Percentiles rank a stretch among this genome's conserved stretches.
phyloP scores from a whole-genome alignment of 2,113 vertebrate species.

The Eublepharis macularius region DNA sequence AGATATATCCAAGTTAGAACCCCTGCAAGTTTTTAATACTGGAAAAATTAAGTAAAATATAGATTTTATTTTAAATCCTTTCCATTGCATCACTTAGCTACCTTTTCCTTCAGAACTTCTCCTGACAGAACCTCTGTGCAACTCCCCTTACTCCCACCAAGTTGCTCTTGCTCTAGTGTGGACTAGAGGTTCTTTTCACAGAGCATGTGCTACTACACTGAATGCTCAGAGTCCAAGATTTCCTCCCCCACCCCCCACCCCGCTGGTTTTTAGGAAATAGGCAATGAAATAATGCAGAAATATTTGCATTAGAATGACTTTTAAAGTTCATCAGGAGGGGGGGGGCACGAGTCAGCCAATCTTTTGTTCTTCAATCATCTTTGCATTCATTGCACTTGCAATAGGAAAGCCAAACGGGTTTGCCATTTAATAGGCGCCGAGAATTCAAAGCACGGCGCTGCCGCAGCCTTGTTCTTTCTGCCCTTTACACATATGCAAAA shows the following conservation, averaged over 20 bases:
- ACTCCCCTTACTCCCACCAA: neutral
- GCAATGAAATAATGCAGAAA: neutral
- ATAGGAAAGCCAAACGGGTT: conserved; percentile 2
- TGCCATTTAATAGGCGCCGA: neutral
- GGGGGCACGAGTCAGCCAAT: neutral
- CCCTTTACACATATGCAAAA: conserved; percentile 17
- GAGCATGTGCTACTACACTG: conserved; percentile 17
- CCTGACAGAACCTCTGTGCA: neutral
- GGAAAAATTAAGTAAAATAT: neutral
- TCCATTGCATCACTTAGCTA: neutral
- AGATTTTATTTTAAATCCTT: neutral
- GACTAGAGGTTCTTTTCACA: neutral
- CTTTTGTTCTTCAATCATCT: conserved; percentile 17
- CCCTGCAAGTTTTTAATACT: neutral
- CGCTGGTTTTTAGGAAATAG: conserved; percentile 9
- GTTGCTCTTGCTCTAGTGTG: neutral
- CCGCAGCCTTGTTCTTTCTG: neutral
- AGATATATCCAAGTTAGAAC: neutral
- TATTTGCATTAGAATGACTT: conserved; percentile 8
- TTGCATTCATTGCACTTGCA: conserved; percentile 9
- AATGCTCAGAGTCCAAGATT: neutral
- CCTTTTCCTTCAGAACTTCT: neutral
- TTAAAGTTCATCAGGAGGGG: neutral
- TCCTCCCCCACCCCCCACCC: neutral
- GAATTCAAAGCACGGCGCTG: neutral